These are phyloP conservation scores for Karalla daura DNA, from an alignment of 2,797 vertebrate genomes.

Conservation along the genomic window DNA sequence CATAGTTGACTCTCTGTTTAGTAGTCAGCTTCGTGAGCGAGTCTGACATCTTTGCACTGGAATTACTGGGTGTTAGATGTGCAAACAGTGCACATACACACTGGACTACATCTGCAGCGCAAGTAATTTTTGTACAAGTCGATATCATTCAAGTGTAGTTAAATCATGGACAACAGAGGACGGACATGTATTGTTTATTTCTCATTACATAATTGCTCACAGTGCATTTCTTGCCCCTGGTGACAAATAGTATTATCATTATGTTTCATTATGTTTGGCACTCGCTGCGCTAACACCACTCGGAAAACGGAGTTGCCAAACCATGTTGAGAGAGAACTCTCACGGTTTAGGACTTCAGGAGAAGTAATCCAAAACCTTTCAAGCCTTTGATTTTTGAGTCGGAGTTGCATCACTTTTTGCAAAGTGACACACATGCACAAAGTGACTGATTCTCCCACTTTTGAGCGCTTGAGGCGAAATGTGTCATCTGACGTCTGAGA, in stretches of 20 bases:
- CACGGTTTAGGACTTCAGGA: constrained; percentile 9
- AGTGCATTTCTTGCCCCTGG: not conserved
- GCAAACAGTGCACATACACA: too few species aligned
- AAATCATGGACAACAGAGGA: too few species aligned
- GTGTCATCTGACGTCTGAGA: not conserved
- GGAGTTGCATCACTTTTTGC: constrained; percentile 10
- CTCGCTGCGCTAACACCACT: not conserved
- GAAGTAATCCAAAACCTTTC: constrained; percentile 2
- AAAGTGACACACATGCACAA: not conserved
- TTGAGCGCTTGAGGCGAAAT: not conserved
- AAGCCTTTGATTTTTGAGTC: constrained; percentile 7
- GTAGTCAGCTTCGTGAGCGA: too few species aligned
- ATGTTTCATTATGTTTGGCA: too few species aligned
- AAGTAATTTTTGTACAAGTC: too few species aligned
- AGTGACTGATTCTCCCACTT: not conserved
- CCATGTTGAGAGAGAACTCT: not conserved
- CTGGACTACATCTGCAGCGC: too few species aligned
- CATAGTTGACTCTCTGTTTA: too few species aligned
- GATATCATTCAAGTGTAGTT: too few species aligned
- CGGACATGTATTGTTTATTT: too few species aligned
- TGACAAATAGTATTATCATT: constrained; percentile 3
- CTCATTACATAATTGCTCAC: not conserved
- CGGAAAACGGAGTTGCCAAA: not conserved
- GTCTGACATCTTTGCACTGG: too few species aligned
- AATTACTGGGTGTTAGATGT: too few species aligned